Conservation (phyloP, 2,888 invertebrate genomes). For the Ceramica pisi region DNA sequence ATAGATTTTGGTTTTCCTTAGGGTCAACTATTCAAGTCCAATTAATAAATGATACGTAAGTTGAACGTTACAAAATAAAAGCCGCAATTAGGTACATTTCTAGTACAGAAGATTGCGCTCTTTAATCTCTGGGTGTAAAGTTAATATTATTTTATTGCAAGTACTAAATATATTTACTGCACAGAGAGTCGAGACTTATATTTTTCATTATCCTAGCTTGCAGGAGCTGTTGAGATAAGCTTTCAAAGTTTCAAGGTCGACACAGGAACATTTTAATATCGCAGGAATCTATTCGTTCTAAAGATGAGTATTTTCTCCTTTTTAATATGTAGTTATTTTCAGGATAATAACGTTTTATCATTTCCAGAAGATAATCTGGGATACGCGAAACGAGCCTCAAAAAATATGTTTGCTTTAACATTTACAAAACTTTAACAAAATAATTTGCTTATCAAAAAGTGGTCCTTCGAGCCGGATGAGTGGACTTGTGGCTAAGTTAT, state of each 20-base stretch:
- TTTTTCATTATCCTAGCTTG: not conserved
- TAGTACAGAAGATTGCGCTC: not conserved
- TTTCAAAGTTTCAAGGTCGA: not conserved
- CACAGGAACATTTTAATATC: not conserved
- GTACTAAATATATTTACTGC: not conserved
- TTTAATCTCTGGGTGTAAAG: not conserved
- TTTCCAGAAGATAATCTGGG: not conserved
- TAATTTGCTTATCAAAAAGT: not conserved
- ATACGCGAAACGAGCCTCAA: not conserved
- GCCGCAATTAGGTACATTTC: not conserved
- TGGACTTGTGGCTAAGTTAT: not conserved
- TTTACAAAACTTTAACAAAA: not conserved
- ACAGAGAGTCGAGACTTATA: too few relatives aligned
- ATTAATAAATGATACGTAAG: not conserved
- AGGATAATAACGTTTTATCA: not conserved
- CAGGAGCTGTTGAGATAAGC: not conserved
- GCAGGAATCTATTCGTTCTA: not conserved
- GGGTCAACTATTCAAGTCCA: slow-evolving; percentile 13
- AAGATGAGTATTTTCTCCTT: not conserved
- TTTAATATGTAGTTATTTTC: not conserved
- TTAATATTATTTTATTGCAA: not conserved
- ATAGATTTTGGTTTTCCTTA: slow-evolving; percentile 15
- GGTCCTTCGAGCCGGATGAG: not conserved
- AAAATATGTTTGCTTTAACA: not conserved
- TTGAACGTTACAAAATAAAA: not conserved